These are phyloP conservation scores for Linyphia triangularis DNA, from an alignment of 2,888 invertebrate species.

Conservation along the genomic window DNA sequence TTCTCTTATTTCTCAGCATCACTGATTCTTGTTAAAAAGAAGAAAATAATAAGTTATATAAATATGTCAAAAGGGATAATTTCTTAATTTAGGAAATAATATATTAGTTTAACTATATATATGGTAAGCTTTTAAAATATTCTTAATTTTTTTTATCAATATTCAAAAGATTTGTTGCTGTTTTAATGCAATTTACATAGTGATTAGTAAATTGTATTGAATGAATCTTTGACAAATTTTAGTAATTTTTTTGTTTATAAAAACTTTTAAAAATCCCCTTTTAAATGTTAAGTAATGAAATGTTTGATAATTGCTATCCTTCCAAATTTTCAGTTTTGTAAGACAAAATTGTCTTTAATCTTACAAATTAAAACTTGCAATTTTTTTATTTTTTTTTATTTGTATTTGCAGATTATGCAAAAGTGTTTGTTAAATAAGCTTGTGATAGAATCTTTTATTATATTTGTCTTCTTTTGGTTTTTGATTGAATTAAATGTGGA, in stretches of 20 bases:
- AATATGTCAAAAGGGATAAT: too few species aligned
- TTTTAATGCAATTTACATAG: too few species aligned
- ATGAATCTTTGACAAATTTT: too few species aligned
- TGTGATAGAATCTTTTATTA: slow-evolving; percentile 36
- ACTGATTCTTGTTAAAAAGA: too few species aligned
- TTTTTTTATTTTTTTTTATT: not conserved
- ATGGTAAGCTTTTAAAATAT: too few species aligned
- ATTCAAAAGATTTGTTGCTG: too few species aligned
- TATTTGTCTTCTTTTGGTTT: not conserved
- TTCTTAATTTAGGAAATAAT: not conserved
- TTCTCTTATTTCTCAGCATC: too few species aligned
- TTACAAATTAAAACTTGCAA: not conserved
- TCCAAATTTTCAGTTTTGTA: not conserved
- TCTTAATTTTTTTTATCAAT: too few species aligned
- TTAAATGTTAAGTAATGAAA: too few species aligned
- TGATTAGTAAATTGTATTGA: too few species aligned
- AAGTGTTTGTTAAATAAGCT: not conserved
- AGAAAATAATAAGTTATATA: too few species aligned
- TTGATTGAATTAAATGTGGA: not conserved
- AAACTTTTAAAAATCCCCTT: not conserved
- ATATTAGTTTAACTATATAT: not conserved
- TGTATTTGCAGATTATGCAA: not conserved
- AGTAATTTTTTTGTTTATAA: not conserved
- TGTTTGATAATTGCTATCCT: too few species aligned
- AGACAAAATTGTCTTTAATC: not conserved